phyloP scores from a whole-genome alignment of 2,797 vertebrate genomes.

The Prionace glauca region DNA sequence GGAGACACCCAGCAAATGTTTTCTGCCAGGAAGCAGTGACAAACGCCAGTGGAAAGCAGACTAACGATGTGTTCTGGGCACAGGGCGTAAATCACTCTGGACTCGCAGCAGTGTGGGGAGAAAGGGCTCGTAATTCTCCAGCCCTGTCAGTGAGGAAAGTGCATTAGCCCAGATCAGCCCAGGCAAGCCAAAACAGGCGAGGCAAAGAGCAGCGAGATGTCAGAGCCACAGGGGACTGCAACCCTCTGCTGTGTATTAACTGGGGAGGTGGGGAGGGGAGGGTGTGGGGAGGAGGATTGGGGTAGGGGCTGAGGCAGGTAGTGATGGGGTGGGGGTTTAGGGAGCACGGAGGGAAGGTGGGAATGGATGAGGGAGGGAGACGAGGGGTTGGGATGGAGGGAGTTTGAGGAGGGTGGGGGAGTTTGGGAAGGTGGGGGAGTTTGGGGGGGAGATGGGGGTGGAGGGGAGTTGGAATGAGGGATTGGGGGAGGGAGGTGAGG shows the following conservation, averaged over 20 bases:
- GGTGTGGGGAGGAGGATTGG: too few relatives aligned
- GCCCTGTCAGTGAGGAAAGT: slow-evolving; percentile 9
- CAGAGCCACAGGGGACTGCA: not conserved
- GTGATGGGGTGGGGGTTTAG: too few relatives aligned
- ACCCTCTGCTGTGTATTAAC: not conserved
- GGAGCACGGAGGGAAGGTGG: too few relatives aligned
- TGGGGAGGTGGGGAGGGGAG: not conserved
- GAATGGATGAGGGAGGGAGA: too few relatives aligned
- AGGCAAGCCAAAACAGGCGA: not conserved
- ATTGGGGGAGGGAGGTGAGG: too few relatives aligned
- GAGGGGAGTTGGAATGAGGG: too few relatives aligned
- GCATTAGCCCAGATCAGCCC: not conserved
- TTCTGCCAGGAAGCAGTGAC: slow-evolving; percentile 37
- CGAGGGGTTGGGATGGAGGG: too few relatives aligned
- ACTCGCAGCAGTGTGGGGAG: slow-evolving; percentile 2
- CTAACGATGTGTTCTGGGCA: not conserved
- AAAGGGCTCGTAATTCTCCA: not conserved
- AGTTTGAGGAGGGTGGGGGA: too few relatives aligned
- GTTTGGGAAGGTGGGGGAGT: too few relatives aligned
- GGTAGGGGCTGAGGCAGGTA: too few relatives aligned
- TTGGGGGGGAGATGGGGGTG: too few relatives aligned
- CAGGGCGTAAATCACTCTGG: slow-evolving; percentile 41
- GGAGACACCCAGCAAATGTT: slow-evolving; percentile 7
- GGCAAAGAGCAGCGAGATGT: not conserved
- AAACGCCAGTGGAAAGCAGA: slow-evolving; percentile 30